These are phyloP conservation scores for Acrocephalus arundinaceus DNA, from an alignment of 2,113 vertebrate species.

Conservation along the genomic window DNA sequence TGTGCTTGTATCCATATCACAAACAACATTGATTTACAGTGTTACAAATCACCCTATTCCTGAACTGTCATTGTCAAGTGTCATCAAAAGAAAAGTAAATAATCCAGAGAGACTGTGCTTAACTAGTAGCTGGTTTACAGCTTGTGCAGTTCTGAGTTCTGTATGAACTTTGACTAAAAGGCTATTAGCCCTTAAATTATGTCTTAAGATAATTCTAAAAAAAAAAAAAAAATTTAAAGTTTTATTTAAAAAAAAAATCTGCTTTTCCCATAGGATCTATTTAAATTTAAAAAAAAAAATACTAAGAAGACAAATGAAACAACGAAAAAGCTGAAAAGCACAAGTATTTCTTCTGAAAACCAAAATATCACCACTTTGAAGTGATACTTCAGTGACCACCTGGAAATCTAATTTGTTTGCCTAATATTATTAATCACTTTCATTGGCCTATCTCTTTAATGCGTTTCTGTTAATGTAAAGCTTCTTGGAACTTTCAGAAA, in stretches of 20 bases:
- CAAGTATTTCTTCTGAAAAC: background rate
- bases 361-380: background rate
- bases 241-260: background rate
- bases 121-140: background rate
- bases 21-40: background rate
- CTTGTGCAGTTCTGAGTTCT: background rate
- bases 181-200: background rate
- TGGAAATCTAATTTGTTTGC: background rate
- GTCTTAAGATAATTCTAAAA: background rate
- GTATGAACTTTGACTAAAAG: background rate
- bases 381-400: background rate
- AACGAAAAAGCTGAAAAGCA: background rate
- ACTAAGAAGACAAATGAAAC: background rate
- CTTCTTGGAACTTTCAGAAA: background rate
- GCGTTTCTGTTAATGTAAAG: background rate
- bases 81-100: background rate
- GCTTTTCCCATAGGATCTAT: background rate
- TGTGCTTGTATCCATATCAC: background rate
- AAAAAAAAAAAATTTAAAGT: background rate
- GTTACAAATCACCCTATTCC: background rate
- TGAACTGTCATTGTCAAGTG: background rate
- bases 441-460: background rate
- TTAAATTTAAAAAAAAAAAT: background rate
- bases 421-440: background rate
- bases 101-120: background rate